Evolutionary conservation across 2,113 vertebrate species (phyloP).

Genomic region (Pterocles orientalis): DNA sequence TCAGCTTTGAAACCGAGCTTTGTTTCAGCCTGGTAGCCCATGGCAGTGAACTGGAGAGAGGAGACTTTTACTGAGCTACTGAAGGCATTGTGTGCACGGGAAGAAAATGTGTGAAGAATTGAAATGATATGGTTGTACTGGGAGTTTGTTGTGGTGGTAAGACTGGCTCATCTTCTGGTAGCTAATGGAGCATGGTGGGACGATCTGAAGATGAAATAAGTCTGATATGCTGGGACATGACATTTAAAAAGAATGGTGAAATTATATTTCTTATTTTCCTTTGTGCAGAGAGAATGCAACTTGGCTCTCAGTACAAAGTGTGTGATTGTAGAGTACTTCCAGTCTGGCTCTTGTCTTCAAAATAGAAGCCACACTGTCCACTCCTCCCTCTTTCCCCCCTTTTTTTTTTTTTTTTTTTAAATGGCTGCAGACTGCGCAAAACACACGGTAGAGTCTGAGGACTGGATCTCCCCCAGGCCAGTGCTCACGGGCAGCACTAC

Average conservation of each 20-base stretch:
- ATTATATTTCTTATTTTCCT: slow-evolving; percentile 40
- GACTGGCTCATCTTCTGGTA: slow-evolving; percentile 28
- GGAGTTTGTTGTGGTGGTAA: slow-evolving; percentile 43
- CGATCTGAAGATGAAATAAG: slow-evolving; percentile 32
- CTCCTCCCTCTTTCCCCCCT: not conserved
- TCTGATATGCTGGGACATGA: slow-evolving; percentile 35
- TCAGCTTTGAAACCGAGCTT: slow-evolving; percentile 57
- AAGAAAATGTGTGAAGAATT: slow-evolving; percentile 68
- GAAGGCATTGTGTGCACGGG: slow-evolving; percentile 42
- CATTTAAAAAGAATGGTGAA: slow-evolving; percentile 45
- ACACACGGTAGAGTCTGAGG: rapidly evolving
- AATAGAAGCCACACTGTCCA: not conserved
- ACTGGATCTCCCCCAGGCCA: rapidly evolving
- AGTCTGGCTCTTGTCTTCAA: not conserved
- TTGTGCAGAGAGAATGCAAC: not conserved
- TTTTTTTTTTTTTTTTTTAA: not conserved
- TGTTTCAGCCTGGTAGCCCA: slow-evolving; percentile 67
- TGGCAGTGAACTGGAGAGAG: slow-evolving; percentile 49
- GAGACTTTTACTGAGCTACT: slow-evolving; percentile 41
- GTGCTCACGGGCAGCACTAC: rapidly evolving
- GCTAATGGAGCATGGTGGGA: slow-evolving; percentile 7
- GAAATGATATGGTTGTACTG: slow-evolving; percentile 62
- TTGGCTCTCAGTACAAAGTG: not conserved
- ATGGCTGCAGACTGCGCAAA: not conserved
- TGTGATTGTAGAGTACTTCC: not conserved